Evolutionary conservation across 2,888 invertebrate genomes (phyloP).

Genomic region (Troides aeacus): DNA sequence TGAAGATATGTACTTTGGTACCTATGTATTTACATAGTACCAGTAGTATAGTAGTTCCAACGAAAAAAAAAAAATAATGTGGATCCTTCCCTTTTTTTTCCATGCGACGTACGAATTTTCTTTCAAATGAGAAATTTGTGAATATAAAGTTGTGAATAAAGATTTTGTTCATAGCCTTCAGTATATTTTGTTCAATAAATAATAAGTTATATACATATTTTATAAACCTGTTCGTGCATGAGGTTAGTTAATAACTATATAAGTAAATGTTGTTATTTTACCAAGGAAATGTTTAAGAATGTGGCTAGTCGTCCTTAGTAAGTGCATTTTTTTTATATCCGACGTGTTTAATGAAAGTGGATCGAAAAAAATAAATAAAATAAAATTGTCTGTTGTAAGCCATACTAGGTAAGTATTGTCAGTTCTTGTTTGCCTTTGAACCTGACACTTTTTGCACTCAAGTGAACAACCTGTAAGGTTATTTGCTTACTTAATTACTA

Average conservation of each 20-base stretch:
- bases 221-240: constrained; percentile 2
- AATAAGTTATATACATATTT: neutral
- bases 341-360: neutral
- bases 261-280: neutral
- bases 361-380: neutral
- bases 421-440: neutral
- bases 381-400: neutral
- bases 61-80: too few relatives aligned
- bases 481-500: neutral
- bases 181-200: too few relatives aligned
- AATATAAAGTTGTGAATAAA: too few relatives aligned
- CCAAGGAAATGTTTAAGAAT: neutral
- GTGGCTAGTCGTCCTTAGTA: neutral
- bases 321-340: neutral
- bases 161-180: too few relatives aligned
- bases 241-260: neutral
- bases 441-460: neutral
- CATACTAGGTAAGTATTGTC: neutral
- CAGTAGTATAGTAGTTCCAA: too few relatives aligned
- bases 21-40: too few relatives aligned
- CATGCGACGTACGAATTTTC: too few relatives aligned
- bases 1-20: too few relatives aligned
- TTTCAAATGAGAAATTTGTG: too few relatives aligned
- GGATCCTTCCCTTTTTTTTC: too few relatives aligned
- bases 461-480: neutral